Evolutionary conservation across 2,797 vertebrate species (phyloP).

Genomic region (Oophaga sylvatica): DNA sequence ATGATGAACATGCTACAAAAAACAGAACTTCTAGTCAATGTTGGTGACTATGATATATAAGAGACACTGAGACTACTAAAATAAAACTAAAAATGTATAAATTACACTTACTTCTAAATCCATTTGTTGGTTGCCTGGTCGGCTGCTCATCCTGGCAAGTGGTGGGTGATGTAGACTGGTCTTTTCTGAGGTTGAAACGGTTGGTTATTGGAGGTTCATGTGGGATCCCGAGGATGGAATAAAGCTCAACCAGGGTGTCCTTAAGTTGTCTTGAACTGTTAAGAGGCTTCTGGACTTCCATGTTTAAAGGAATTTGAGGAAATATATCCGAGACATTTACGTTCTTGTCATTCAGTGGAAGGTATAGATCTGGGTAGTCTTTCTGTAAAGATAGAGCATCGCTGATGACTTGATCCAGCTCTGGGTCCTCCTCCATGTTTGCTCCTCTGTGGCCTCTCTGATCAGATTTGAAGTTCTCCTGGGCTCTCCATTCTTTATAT

Average conservation of each 20-base stretch:
- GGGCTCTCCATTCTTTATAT: background rate
- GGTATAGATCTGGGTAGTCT: conserved; percentile 7
- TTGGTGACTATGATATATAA: too few relatives aligned
- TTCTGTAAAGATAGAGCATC: conserved; percentile 29
- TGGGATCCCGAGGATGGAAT: conserved; percentile 28
- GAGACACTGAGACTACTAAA: background rate
- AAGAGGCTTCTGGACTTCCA: background rate
- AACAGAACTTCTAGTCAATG: too few relatives aligned
- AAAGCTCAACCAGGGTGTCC: conserved; percentile 12
- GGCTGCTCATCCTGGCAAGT: background rate
- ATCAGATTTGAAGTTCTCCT: background rate
- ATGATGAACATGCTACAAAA: too few relatives aligned
- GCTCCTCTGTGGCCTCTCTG: background rate
- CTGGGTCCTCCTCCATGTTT: conserved; percentile 29
- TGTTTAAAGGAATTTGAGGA: background rate
- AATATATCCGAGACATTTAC: too few relatives aligned
- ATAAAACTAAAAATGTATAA: background rate
- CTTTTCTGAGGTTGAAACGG: too few relatives aligned
- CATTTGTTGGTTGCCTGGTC: background rate
- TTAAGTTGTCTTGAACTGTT: background rate
- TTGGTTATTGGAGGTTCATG: conserved; percentile 1
- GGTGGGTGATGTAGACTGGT: background rate
- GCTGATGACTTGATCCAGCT: conserved; percentile 35
- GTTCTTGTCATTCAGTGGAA: too few relatives aligned
- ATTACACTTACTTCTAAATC: background rate